These are phyloP conservation scores for Spheniscus mendiculus DNA, from an alignment of 2,113 vertebrate species.

Conservation along the genomic window DNA sequence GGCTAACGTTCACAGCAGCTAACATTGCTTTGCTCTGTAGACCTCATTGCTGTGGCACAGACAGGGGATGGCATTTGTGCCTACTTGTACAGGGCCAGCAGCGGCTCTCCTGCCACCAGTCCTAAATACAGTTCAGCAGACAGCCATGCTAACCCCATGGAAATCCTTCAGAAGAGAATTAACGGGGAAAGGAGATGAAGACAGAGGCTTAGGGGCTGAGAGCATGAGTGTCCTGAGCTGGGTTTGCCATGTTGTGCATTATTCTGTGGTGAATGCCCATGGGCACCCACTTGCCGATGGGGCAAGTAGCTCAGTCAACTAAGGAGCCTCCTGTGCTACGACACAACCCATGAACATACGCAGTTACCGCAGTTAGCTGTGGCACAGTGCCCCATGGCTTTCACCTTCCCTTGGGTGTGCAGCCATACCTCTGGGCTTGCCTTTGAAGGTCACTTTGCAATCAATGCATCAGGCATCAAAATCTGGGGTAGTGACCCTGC, in stretches of 20 bases:
- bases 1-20: not conserved
- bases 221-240: rapidly evolving
- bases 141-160: not conserved
- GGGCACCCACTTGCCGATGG: not conserved
- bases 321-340: not conserved
- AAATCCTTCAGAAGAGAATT: not conserved
- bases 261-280: not conserved
- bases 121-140: not conserved
- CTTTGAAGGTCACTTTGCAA: not conserved
- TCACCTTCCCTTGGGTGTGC: not conserved
- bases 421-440: not conserved
- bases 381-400: not conserved
- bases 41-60: not conserved
- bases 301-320: not conserved
- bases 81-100: not conserved
- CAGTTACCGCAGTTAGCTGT: not conserved
- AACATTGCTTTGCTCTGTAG: not conserved
- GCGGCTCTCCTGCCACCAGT: not conserved
- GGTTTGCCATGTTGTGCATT: not conserved
- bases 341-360: rapidly evolving
- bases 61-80: not conserved
- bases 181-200: not conserved
- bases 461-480: rapidly evolving
- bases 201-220: not conserved
- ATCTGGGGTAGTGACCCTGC: not conserved